Percentiles rank a stretch among this genome's conserved stretches.
Conservation (phyloP, 2,888 invertebrate species). For the Diaprepes abbreviatus region DNA sequence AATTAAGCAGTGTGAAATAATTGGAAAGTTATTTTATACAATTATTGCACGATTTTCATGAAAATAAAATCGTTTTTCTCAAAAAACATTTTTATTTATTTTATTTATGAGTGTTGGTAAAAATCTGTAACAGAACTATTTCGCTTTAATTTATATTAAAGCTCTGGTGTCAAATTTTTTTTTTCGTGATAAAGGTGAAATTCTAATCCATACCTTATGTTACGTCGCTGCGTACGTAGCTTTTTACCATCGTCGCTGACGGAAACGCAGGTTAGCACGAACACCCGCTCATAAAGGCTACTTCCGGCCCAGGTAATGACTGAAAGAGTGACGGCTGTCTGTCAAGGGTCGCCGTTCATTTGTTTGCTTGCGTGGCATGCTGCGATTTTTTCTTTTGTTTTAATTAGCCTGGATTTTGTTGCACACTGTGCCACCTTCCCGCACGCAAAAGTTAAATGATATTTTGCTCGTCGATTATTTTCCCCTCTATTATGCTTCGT, state of each 20-base stretch:
- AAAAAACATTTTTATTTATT: not conserved
- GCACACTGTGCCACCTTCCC: conserved; percentile 9
- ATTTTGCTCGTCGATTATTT: not conserved
- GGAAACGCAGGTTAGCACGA: conserved; percentile 68
- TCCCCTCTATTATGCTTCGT: too few relatives aligned
- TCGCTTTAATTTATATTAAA: too few relatives aligned
- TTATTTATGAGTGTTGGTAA: not conserved
- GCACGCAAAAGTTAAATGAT: conserved; percentile 28
- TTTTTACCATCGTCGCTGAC: conserved; percentile 60
- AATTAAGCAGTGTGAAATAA: too few relatives aligned
- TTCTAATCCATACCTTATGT: conserved; percentile 10
- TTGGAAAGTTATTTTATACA: too few relatives aligned
- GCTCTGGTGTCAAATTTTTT: not conserved
- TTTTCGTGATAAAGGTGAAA: not conserved
- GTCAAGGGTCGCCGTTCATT: conserved; percentile 57
- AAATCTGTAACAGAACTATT: too few relatives aligned
- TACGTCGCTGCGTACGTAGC: conserved; percentile 50
- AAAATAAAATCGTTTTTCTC: too few relatives aligned
- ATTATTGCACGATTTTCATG: too few relatives aligned
- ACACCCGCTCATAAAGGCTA: conserved; percentile 66
- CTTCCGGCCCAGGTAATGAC: conserved; percentile 66
- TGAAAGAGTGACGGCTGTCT: conserved; percentile 64
- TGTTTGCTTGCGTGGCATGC: conserved; percentile 53
- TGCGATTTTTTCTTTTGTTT: conserved; percentile 51
- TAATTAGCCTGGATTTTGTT: conserved; percentile 35